These are phyloP conservation scores for Drosophila aldrichi DNA, from an alignment of 2,888 invertebrate species.

Conservation along the genomic window DNA sequence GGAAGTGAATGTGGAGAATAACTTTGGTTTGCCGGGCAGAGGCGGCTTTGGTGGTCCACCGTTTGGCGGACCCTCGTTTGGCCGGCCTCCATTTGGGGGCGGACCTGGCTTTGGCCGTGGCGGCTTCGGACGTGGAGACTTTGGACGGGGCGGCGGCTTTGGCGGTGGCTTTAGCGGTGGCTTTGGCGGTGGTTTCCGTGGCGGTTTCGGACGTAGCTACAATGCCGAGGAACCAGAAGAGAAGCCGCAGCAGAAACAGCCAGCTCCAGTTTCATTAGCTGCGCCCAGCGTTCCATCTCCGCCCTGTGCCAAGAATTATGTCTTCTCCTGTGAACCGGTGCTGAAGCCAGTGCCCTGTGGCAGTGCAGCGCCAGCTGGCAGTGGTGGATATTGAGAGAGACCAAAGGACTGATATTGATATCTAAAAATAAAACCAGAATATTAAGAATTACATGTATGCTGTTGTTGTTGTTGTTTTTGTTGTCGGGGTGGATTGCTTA, in stretches of 20 bases:
- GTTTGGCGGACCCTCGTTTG: slow-evolving; percentile 36
- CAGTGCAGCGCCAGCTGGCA: slow-evolving; percentile 6
- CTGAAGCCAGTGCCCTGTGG: slow-evolving; percentile 66
- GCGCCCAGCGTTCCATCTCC: slow-evolving; percentile 43
- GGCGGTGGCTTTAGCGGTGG: slow-evolving; percentile 17
- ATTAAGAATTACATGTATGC: background rate
- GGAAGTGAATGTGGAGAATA: slow-evolving; percentile 57
- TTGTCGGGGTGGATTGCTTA: background rate
- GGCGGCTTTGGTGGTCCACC: slow-evolving; percentile 33
- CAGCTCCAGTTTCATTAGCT: background rate
- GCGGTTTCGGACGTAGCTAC: slow-evolving; percentile 52
- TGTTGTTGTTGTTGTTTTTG: background rate
- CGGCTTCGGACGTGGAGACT: slow-evolving; percentile 20
- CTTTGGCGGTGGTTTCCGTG: slow-evolving; percentile 29
- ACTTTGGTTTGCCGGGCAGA: slow-evolving; percentile 28
- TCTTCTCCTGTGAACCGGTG: slow-evolving; percentile 72
- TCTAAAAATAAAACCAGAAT: slow-evolving; percentile 32
- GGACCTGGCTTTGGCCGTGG: slow-evolving; percentile 10
- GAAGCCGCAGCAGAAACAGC: background rate
- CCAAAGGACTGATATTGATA: slow-evolving; percentile 45
- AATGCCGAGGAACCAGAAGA: slow-evolving; percentile 10
- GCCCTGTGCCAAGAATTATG: slow-evolving; percentile 68
- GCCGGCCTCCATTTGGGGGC: slow-evolving; percentile 11
- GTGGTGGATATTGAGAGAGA: slow-evolving; percentile 55
- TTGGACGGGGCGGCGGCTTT: slow-evolving; percentile 22